A percentile compares a stretch with the other conserved stretches of the same genome.
Conservation (phyloP, 2,797 vertebrate genomes). For the Pelochelys cantorii region DNA sequence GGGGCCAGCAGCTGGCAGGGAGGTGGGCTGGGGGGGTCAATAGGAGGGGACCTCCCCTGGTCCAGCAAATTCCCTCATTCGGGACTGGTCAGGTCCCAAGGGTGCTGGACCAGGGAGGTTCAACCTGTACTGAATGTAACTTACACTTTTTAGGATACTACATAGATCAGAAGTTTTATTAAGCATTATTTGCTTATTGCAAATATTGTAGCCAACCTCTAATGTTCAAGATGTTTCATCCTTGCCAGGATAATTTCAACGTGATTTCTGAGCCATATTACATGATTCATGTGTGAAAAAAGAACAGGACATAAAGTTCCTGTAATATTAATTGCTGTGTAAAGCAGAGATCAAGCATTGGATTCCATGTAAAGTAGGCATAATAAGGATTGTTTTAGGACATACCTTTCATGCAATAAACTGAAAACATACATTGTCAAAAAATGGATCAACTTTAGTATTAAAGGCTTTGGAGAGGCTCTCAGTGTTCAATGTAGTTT, state of each 20-base stretch:
- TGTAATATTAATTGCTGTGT: conserved; percentile 7
- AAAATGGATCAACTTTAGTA: not conserved
- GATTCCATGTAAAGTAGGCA: not conserved
- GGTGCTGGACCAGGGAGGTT: too few relatives aligned
- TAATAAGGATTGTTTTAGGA: not conserved
- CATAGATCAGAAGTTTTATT: not conserved
- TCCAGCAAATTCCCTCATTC: too few relatives aligned
- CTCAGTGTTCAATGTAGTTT: not conserved
- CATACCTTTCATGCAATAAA: not conserved
- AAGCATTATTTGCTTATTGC: not conserved
- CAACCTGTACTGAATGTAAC: not conserved
- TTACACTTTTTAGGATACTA: not conserved
- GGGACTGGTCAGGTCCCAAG: too few relatives aligned
- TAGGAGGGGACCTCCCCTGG: too few relatives aligned
- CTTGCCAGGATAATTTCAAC: not conserved
- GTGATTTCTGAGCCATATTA: not conserved
- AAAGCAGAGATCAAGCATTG: not conserved
- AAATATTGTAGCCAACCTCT: not conserved
- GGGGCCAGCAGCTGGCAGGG: too few relatives aligned
- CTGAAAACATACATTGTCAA: not conserved
- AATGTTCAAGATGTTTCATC: not conserved
- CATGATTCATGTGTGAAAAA: conserved; percentile 11
- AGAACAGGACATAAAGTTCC: conserved; percentile 18
- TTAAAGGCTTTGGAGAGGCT: not conserved
- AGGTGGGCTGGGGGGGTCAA: too few relatives aligned